Percentiles rank a stretch among this genome's conserved stretches.
phyloP scores from a whole-genome alignment of 2,888 invertebrate genomes.

The Epinotia brunnichana region DNA sequence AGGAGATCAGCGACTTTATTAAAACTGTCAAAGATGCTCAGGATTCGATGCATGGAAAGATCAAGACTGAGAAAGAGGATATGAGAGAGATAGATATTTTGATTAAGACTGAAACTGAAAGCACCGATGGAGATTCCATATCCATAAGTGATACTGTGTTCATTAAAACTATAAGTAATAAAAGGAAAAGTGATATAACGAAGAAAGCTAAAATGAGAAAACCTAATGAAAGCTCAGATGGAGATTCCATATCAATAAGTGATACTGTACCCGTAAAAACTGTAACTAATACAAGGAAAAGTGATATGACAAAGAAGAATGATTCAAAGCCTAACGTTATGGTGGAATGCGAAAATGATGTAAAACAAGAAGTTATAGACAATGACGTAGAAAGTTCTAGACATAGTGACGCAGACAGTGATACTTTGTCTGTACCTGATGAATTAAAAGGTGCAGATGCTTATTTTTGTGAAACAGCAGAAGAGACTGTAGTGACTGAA shows the following conservation, averaged over 20 bases:
- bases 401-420: neutral
- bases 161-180: neutral
- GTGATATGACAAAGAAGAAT: neutral
- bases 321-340: neutral
- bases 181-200: neutral
- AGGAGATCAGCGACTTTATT: neutral
- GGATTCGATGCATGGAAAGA: neutral
- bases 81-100: neutral
- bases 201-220: no score
- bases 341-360: neutral
- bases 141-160: neutral
- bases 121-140: neutral
- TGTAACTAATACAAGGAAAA: neutral
- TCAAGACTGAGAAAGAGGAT: neutral
- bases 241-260: neutral
- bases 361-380: neutral
- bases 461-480: neutral
- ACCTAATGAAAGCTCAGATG: neutral
- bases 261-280: neutral
- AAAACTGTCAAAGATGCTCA: neutral
- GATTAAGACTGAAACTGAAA: neutral
- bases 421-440: neutral
- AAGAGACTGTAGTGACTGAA: neutral
- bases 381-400: neutral
- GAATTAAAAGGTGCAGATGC: neutral